Percentiles rank a stretch among this genome's conserved stretches.
These are phyloP conservation scores for Apodemia duryi DNA, from an alignment of 2,888 invertebrate genomes.

Conservation along the genomic window DNA sequence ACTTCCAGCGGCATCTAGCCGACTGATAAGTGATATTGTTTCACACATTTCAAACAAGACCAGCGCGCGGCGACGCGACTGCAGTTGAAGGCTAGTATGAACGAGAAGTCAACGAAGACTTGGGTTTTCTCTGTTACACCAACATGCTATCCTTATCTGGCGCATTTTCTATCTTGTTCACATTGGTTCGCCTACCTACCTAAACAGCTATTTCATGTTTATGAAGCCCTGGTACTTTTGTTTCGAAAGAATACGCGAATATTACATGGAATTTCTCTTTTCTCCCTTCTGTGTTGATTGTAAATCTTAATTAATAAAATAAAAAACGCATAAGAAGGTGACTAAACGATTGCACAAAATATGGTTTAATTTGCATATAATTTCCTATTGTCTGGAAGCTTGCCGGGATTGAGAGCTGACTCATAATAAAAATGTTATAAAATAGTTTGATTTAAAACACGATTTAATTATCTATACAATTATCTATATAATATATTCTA, in stretches of 20 bases:
- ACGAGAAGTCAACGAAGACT: background rate
- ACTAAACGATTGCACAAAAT: too few species aligned
- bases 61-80: background rate
- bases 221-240: conserved; percentile 67
- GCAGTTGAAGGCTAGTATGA: conserved; percentile 2
- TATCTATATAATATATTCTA: too few species aligned
- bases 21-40: background rate
- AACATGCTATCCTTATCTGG: conserved; percentile 26
- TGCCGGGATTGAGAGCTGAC: too few species aligned
- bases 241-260: conserved; percentile 74
- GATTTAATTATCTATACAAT: too few species aligned
- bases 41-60: background rate
- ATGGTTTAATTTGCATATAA: too few species aligned
- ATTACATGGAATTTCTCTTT: conserved; percentile 35
- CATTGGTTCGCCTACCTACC: conserved; percentile 49
- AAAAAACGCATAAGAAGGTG: too few species aligned
- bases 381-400: too few species aligned
- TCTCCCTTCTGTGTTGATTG: background rate
- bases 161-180: conserved; percentile 35
- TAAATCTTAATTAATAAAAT: too few species aligned
- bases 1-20: background rate
- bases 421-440: too few species aligned
- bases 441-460: too few species aligned
- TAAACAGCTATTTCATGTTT: conserved; percentile 41
- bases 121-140: background rate